Percentiles rank a stretch among this genome's conserved stretches.
These are phyloP conservation scores for Lithophane socia DNA, from an alignment of 2,888 invertebrate genomes.

Conservation along the genomic window DNA sequence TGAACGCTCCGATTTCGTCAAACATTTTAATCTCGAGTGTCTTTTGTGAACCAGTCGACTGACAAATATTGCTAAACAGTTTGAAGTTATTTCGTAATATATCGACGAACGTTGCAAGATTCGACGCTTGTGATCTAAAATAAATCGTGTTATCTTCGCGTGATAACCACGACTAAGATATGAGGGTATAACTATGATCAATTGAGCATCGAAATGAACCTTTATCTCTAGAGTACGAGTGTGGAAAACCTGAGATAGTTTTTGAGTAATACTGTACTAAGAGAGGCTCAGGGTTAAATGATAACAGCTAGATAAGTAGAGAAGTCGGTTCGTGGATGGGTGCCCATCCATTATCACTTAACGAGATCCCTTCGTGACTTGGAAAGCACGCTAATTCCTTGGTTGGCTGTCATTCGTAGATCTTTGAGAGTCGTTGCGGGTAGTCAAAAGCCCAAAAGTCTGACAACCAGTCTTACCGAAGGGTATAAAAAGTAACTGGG, in stretches of 20 bases:
- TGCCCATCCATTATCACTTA: too few species aligned
- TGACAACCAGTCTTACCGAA: too few species aligned
- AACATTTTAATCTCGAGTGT: constrained; percentile 43
- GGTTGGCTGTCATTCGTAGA: too few species aligned
- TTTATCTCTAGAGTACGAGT: constrained; percentile 13
- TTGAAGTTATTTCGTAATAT: constrained; percentile 32
- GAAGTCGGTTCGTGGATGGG: too few species aligned
- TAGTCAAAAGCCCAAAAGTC: too few species aligned
- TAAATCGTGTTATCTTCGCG: constrained; percentile 44
- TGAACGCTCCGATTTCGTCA: constrained; percentile 22
- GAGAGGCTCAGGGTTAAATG: neutral
- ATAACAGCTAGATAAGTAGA: too few species aligned
- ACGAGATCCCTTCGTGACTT: too few species aligned
- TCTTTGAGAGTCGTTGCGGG: too few species aligned
- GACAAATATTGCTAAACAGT: constrained; percentile 64
- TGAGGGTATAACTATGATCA: constrained; percentile 32
- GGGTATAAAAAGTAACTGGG: too few species aligned
- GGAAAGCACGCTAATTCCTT: too few species aligned
- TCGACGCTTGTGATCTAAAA: constrained; percentile 38
- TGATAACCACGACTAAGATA: constrained; percentile 36
- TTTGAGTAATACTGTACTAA: neutral
- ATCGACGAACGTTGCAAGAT: constrained; percentile 33
- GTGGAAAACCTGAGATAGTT: constrained; percentile 14
- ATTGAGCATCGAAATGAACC: constrained; percentile 27
- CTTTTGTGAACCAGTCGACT: constrained; percentile 57